Base-by-base conservation (phyloP, 2,888 invertebrate genomes). In the Netelia fuscicornis region DNA sequence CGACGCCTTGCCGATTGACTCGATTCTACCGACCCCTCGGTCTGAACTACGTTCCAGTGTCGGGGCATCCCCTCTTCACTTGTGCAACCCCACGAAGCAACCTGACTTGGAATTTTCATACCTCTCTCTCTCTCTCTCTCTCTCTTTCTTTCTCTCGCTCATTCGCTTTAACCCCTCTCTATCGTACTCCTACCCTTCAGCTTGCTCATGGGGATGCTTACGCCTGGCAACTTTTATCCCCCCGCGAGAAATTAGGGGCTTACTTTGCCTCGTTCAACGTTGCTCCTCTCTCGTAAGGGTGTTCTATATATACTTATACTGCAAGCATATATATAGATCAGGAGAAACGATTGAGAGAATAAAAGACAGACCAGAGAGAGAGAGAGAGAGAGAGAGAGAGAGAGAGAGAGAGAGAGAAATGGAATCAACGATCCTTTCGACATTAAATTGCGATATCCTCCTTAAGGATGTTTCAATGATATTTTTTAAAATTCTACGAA, bases 211-310 rank as follows among this genome's bases (percentile, higher is more conserved):
- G 65, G 71, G 71, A 78, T 75, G 82, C 74, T 91, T 92, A 92
- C 92, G 92, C 89, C 89, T 70, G 84, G 84, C 83, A 88, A 88
- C 87, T 87, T 89, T 88, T 81, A 85, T 86, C 88, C 81, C 25
- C 23, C 67, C 74, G 89, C 90, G 90, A 93, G 92, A 93, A 93
- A 93, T 93, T 93, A 93, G 93, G 92, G 92, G 92, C 93, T 93
- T 93, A 93, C 91, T 90, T 90, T 89, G 89, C 89, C 89, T 88
- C 89, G 81, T 78, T 85, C 74, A 60, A 84, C 56, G 72, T 75
- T 78, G 62, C 78, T 70, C 64, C 23, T 70, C 74, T 58, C 20
- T 17, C 17, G 58, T 54, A 54, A 54, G 17, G 58, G 58, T 58
- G 8, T 23, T 20, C 58, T 81, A 74, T 68, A 68, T 64, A 65